A percentile compares a stretch with the other conserved stretches of the same genome.
These are phyloP conservation scores for Rhinogobius similis DNA, from an alignment of 2,113 vertebrate species.

Conservation along the genomic window DNA sequence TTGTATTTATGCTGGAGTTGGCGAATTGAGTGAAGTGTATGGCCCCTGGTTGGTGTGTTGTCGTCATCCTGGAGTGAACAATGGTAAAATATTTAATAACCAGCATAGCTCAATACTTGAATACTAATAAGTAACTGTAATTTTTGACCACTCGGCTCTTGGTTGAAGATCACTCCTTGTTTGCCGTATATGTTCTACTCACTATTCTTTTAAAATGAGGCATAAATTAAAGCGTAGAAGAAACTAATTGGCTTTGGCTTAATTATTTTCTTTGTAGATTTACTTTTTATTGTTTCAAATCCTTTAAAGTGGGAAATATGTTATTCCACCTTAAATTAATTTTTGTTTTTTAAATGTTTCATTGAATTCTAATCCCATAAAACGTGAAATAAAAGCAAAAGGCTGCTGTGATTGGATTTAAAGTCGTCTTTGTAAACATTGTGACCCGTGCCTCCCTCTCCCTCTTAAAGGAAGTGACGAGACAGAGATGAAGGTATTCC, in stretches of 20 bases:
- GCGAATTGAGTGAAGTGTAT: too few species aligned
- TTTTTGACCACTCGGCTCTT: slow-evolving; percentile 15
- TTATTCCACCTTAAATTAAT: slow-evolving; percentile 77
- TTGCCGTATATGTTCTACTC: slow-evolving; percentile 39
- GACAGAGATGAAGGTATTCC: slow-evolving; percentile 73
- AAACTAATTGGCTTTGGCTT: slow-evolving; percentile 63
- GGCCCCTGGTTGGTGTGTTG: too few species aligned
- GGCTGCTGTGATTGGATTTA: slow-evolving; percentile 77
- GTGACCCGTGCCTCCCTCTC: slow-evolving; percentile 71
- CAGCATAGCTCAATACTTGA: neutral
- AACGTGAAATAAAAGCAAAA: slow-evolving; percentile 72
- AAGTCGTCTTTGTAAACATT: slow-evolving; percentile 76
- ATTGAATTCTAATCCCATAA: slow-evolving; percentile 79
- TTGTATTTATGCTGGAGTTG: too few species aligned
- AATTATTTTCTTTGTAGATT: slow-evolving; percentile 70
- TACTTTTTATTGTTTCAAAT: slow-evolving; percentile 53
- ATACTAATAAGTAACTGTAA: neutral
- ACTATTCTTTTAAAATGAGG: slow-evolving; percentile 53
- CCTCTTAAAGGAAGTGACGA: slow-evolving; percentile 67
- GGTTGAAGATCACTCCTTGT: slow-evolving; percentile 27
- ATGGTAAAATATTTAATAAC: too few species aligned
- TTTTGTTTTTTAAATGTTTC: slow-evolving; percentile 74
- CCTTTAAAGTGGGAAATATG: slow-evolving; percentile 62
- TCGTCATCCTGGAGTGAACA: too few species aligned
- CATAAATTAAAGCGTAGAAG: slow-evolving; percentile 40